Evolutionary conservation across 1,140 invertebrate genomes (phyloP).

Genomic region (Dermatophagoides farinae): DNA sequence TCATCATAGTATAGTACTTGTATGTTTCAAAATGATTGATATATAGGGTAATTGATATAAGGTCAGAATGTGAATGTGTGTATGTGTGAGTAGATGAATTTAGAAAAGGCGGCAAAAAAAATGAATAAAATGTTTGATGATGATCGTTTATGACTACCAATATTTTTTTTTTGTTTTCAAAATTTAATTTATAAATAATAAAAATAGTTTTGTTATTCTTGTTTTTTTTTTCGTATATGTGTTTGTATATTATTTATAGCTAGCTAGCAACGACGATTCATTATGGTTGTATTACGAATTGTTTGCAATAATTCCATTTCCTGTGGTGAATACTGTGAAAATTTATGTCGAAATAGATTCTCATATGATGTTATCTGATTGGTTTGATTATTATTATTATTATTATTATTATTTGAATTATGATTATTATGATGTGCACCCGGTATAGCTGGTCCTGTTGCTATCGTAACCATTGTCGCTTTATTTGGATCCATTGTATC

Average conservation of each 20-base stretch:
- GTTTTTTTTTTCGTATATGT: too few relatives aligned
- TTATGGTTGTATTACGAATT: not conserved
- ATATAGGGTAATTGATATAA: not conserved
- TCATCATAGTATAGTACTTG: too few relatives aligned
- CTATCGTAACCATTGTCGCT: not conserved
- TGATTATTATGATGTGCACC: not conserved
- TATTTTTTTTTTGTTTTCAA: too few relatives aligned
- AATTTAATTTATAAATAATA: too few relatives aligned
- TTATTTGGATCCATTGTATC: not conserved
- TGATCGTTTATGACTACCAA: not conserved
- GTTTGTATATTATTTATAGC: too few relatives aligned
- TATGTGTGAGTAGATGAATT: not conserved
- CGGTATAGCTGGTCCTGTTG: not conserved
- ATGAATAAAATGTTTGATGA: not conserved
- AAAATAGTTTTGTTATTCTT: too few relatives aligned
- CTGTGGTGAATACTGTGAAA: not conserved
- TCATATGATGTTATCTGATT: not conserved
- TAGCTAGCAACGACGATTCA: not conserved
- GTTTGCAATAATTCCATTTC: not conserved
- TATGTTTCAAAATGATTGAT: too few relatives aligned
- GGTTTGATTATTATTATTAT: not conserved
- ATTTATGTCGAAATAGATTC: constrained; percentile 2
- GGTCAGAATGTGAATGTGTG: not conserved
- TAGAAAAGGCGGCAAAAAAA: too few relatives aligned
- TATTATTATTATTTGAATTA: not conserved